Percentiles rank a stretch among this genome's conserved stretches.
These are phyloP conservation scores for Ianthella basta DNA, from an alignment of 37 sponge, comb jelly and placozoan genomes.

Conservation along the genomic window DNA sequence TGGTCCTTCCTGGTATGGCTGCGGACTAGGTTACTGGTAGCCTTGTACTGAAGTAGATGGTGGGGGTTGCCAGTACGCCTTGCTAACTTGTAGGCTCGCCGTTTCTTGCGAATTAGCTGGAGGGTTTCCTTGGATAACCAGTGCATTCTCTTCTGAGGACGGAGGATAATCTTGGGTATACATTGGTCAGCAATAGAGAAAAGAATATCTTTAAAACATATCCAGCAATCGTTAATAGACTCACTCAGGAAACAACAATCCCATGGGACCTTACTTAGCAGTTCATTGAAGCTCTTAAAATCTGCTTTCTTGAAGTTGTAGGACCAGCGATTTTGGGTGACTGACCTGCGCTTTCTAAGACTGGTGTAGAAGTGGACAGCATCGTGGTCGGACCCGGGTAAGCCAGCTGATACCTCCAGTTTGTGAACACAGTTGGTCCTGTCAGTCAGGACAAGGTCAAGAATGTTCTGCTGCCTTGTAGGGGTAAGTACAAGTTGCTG, in stretches of 20 bases:
- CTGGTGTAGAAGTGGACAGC: conserved; percentile 21
- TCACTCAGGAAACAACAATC: background rate
- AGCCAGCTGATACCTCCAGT: conserved; percentile 25
- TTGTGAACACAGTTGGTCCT: background rate
- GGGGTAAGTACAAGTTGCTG: conserved; percentile 1
- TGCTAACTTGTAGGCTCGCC: conserved; percentile 23
- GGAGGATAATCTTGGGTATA: conserved; percentile 11
- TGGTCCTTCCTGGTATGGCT: conserved; percentile 11
- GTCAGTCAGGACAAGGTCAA: conserved; percentile 3
- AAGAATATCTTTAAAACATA: conserved; percentile 28
- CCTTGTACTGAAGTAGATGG: background rate
- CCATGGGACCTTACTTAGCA: conserved; percentile 27
- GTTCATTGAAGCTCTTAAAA: conserved; percentile 2
- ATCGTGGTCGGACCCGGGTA: conserved; percentile 49
- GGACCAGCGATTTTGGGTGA: background rate
- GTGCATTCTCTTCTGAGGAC: background rate
- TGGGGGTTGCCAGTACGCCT: conserved; percentile 4
- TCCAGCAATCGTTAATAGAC: conserved; percentile 24
- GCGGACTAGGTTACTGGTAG: background rate
- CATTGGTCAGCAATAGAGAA: background rate
- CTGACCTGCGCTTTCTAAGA: background rate
- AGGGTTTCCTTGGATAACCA: background rate
- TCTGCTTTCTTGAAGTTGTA: conserved; percentile 42
- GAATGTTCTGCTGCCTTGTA: conserved; percentile 1
- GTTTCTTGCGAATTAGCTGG: conserved; percentile 17